Base-by-base conservation (phyloP, 2,888 invertebrate genomes). In the Andrena flavipes region DNA sequence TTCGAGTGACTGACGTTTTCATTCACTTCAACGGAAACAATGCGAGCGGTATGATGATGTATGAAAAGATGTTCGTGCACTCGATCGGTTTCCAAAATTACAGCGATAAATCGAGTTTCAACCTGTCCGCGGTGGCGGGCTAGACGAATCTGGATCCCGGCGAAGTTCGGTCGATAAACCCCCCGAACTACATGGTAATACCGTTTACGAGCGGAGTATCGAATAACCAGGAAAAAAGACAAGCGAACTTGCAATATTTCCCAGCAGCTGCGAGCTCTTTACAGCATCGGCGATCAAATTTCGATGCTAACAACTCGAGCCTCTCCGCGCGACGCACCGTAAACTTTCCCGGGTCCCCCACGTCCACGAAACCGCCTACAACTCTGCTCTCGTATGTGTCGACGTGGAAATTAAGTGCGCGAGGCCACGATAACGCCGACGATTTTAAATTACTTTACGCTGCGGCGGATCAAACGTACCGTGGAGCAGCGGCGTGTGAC, bases 221-320 rank as follows among this genome's bases (percentile, higher is more conserved):
- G 33, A 42, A 64, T 64, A 16, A 42, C 29, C 1, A 35, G 23
- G 6, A 33, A 59, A 42, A 63, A 33, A 1, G 42, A n/a, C 16
- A 26, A 59, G 16, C 26, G 6, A 69, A 29, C 26, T 56, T 72
- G 35, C 7, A 7, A 56, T 65, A 51, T 78, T 78, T 78, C 20
- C 51, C 80, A 65, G 59, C 60, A 71, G 49, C 23, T 26, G 78
- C 16, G 42, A 26, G 26, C 42, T 60, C 79, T 65, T 70, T 64
- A 29, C 60, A 42, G 59, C 33, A 49, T 77, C 78, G 78, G 63
- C 70, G 64, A 79, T 79, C 70, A 70, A 76, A 77, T 56, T 78
- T 70, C 56, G 69, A 77, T 49, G 70, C 48, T 78, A 80, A 80
- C 63, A 63, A 80, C 54, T 70, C 35, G 26, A 42, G 26, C 62